A percentile compares a stretch with the other conserved stretches of the same genome.
Conservation (phyloP, 2,888 invertebrate species). For the Rhodophaea formosa region DNA sequence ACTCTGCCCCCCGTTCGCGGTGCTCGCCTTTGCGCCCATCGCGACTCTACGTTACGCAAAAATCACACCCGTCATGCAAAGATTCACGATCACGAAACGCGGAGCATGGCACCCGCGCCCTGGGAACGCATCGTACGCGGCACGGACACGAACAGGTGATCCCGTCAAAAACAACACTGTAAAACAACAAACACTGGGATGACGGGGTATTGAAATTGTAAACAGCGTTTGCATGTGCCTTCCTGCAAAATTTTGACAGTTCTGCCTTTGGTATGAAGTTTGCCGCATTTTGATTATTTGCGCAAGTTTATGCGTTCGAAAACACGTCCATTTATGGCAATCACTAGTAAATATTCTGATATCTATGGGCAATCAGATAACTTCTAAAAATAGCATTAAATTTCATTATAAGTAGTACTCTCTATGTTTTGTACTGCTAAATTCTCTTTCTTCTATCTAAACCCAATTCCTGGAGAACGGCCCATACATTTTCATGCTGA, state of each 20-base stretch:
- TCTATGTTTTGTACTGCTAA: no score
- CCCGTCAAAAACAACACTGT: conserved; percentile 52
- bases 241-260: conserved; percentile 79
- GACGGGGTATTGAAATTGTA: conserved; percentile 62
- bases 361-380: no score
- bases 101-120: conserved; percentile 65
- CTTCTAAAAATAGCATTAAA: no score
- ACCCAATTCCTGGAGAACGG: no score
- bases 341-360: no score
- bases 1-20: conserved; percentile 88
- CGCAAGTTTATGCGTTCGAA: conserved; percentile 38
- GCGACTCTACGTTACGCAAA: conserved; percentile 76
- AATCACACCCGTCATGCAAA: conserved; percentile 63
- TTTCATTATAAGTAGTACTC: no score
- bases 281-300: conserved; percentile 31
- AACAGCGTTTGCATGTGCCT: conserved; percentile 76
- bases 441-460: no score
- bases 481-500: no score
- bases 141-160: conserved; percentile 41
- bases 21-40: conserved; percentile 94
- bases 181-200: conserved; percentile 60
- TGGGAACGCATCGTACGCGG: conserved; percentile 75
- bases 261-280: conserved; percentile 48
- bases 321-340: conserved; percentile 22
- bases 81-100: conserved; percentile 66